Conservation (phyloP, 2,113 vertebrate genomes). For the Notarius lentiginosus region DNA sequence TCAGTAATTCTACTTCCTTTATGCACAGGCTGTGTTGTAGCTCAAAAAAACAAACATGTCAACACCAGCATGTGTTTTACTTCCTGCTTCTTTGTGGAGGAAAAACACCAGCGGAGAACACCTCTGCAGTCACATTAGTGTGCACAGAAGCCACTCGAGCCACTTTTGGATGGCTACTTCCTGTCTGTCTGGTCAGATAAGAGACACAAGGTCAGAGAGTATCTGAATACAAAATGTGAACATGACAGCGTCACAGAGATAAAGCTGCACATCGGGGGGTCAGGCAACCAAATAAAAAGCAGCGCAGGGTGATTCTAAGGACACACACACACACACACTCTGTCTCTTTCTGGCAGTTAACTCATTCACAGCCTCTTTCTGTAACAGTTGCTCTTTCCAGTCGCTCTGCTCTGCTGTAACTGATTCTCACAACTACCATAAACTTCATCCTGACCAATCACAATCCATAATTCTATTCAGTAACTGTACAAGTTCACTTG, state of each 20-base stretch:
- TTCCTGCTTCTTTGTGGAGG: neutral
- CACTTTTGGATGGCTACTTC: conserved; percentile 15
- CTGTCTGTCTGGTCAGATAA: conserved; percentile 49
- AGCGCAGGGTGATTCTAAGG: neutral
- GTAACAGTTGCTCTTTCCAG: neutral
- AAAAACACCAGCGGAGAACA: neutral
- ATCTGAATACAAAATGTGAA: conserved; percentile 39
- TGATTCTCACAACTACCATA: no score
- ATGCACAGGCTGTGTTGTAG: neutral
- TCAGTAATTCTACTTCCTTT: neutral
- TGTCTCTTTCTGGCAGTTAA: neutral
- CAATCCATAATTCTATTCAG: neutral
- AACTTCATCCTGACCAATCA: neutral
- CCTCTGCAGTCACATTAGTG: neutral
- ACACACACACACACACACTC: conserved; percentile 11
- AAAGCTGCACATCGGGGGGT: neutral
- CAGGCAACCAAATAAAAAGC: neutral
- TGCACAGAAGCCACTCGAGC: neutral
- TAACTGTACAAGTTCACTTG: neutral
- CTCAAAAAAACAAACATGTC: neutral
- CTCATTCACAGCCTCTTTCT: neutral
- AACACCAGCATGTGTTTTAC: neutral
- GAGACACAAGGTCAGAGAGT: conserved; percentile 34
- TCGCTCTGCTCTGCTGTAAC: no score
- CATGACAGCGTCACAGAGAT: conserved; percentile 30